Evolutionary conservation across 2,113 vertebrate species (phyloP).

Genomic region (Syngnathus floridae): DNA sequence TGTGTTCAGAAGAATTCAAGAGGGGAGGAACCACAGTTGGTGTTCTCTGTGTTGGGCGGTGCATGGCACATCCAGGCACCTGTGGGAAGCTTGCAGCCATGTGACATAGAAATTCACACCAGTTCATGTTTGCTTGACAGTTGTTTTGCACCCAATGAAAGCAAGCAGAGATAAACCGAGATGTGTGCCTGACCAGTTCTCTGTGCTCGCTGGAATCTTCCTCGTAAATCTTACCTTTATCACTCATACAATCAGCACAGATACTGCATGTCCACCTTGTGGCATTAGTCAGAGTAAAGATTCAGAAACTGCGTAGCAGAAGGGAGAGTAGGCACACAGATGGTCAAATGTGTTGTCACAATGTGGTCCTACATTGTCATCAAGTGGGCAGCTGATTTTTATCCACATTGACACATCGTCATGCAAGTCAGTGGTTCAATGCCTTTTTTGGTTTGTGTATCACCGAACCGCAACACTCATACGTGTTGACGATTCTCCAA

Average conservation of each 20-base stretch:
- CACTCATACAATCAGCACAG: constrained; percentile 27
- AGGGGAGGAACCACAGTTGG: constrained; percentile 20
- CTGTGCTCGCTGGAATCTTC: constrained; percentile 6
- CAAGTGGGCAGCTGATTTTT: constrained; percentile 31
- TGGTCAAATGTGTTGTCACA: constrained; percentile 45
- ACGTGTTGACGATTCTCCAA: too few species aligned
- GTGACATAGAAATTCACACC: constrained; percentile 5
- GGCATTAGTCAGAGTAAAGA: constrained; percentile 17
- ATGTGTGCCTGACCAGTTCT: constrained; percentile 8
- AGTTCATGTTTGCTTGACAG: constrained; percentile 24
- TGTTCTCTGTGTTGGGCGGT: constrained; percentile 16
- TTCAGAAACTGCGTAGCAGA: constrained; percentile 34
- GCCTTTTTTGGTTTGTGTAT: too few species aligned
- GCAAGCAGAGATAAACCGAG: constrained; percentile 3
- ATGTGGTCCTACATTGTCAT: constrained; percentile 22
- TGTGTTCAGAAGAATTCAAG: constrained; percentile 32
- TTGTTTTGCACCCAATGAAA: constrained; percentile 12
- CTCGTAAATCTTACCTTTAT: constrained; percentile 10
- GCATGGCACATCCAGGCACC: constrained; percentile 42
- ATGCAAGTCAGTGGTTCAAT: not conserved
- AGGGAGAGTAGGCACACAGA: constrained; percentile 40
- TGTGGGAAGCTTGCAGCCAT: constrained; percentile 26
- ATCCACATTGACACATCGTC: constrained; percentile 25
- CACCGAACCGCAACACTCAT: too few species aligned
- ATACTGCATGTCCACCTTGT: constrained; percentile 26